Base-by-base conservation (phyloP, 2,797 vertebrate genomes). In the Sebastolobus alascanus region DNA sequence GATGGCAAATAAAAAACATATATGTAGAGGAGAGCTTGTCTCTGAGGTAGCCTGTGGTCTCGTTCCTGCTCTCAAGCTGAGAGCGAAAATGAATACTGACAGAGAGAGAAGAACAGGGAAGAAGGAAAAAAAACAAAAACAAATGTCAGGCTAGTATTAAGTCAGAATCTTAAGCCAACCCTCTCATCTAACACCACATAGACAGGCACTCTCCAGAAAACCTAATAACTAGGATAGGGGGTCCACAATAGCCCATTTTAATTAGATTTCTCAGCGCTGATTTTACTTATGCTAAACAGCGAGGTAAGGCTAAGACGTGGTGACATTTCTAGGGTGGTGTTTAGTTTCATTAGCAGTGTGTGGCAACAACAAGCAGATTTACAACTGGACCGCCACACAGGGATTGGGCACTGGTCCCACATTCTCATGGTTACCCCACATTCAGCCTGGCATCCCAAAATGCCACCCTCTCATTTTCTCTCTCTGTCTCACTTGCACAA, bases 61-160 rank as follows among this genome's bases (percentile, higher is more conserved):
- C 22, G 16, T 89, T 85, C 78, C 69, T 52, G 80, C 75, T 81
- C 82, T 91, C 89, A 89, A 83, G 86, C 87, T 82, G 89, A 86
- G 87, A 79, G 25, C 75, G 82, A 89, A 90, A 93, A 93, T 92
- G 68, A 93, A 90, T 82, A 84, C 81, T 85, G 92, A 89, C 88
- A 88, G 84, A 84, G 67, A 87, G 65, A 86, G 79, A 85, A 60
- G 70, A 88, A 70, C 40, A 76, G 29, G 58, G 37, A 66, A 65
- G 50, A 61, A 37, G 29, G 7, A 80, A 27, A 70, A 64, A 6
- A 65, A 6, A 13, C 5, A 66, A 80, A 85, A 82, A 86, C 76
- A 89, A 92, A 92, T 86, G 85, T 86, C 92, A 91, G 66, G 68
- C 80, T 86, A 64, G 73, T 83, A 83, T 89, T 87, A 85, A 88